Evolutionary conservation across 2,888 invertebrate genomes (phyloP).

Genomic region (Epinotia demarniana): DNA sequence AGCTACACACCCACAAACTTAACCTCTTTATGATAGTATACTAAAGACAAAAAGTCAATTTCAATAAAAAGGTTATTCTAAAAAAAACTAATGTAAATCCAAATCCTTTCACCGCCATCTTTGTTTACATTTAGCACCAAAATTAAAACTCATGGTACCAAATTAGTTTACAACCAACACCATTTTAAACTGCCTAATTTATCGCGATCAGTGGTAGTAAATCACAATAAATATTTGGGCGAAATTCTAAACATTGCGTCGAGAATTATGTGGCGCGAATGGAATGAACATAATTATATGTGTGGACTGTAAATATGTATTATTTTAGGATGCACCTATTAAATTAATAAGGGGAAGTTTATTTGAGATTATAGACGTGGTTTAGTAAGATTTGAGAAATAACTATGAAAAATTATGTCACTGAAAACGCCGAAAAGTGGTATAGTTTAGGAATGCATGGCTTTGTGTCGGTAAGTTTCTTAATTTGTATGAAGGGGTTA

Average conservation of each 20-base stretch:
- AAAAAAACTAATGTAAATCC: background rate
- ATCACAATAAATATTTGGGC: constrained; percentile 38
- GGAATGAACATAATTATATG: constrained; percentile 40
- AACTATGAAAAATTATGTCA: background rate
- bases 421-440: too few relatives aligned
- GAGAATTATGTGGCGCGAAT: constrained; percentile 28
- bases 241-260: constrained; percentile 31
- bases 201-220: constrained; percentile 20
- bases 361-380: background rate
- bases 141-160: constrained; percentile 1
- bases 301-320: constrained; percentile 34
- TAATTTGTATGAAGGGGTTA: too few relatives aligned
- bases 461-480: too few relatives aligned
- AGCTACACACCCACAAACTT: too few relatives aligned
- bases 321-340: constrained; percentile 41
- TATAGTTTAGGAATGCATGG: too few relatives aligned
- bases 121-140: background rate
- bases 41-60: background rate
- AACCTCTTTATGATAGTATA: background rate
- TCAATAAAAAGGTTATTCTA: background rate
- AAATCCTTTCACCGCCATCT: background rate
- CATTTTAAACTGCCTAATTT: constrained; percentile 25
- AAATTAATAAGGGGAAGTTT: constrained; percentile 30
- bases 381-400: too few relatives aligned
- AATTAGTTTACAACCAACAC: constrained; percentile 16